Evolutionary conservation across 2,888 invertebrate species (phyloP), one percentile per base, ranked within the genome.

Genomic region (Xestia c-nigrum): DNA sequence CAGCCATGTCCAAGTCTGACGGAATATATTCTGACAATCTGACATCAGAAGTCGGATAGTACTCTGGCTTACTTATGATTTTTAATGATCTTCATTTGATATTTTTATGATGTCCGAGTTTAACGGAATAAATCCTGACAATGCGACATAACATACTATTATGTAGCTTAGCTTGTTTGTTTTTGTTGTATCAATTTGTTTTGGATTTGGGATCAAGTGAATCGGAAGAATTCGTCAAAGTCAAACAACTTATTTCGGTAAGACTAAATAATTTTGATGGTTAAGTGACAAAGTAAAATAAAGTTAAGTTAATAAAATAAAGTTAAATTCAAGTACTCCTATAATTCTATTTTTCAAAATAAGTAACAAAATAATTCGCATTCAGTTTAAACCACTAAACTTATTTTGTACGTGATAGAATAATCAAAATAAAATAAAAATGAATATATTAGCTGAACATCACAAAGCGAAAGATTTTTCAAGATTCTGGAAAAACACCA

Each of bases 341-440:
- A 24, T 40, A 24, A 19, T 74, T 46, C n/a, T 5, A 16, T 21
- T 55, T 64, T 50, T 50, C 6, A 1, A 43, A 78, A 55, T 50
- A 19, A 50, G 57, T 31, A 64, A 52, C 19, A 43, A 57, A 63
- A 57, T 63, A 76, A 68, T 63, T 43, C 21, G 43, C 65, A 31
- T 21, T 16, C 55, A 43, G 38, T 84, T 65, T 65, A 66, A 9
- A 40, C 55, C 40, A 59, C 64, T 47, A 40, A 84, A 75, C n/a
- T 59, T 74, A 65, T 76, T 80, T 74, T 72, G 57, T 66, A 63
- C 67, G n/a, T 50, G n/a, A n/a, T n/a, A n/a, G n/a, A n/a, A n/a
- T n/a, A n/a, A n/a, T n/a, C n/a, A n/a, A n/a, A n/a, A n/a, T n/a
- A n/a, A n/a, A n/a, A n/a, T n/a, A n/a, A n/a, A n/a, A n/a, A n/a